Percentiles rank a stretch among this genome's conserved stretches.
phyloP scores from a whole-genome alignment of 1,140 invertebrate species.

The Drosophila biarmipes region DNA sequence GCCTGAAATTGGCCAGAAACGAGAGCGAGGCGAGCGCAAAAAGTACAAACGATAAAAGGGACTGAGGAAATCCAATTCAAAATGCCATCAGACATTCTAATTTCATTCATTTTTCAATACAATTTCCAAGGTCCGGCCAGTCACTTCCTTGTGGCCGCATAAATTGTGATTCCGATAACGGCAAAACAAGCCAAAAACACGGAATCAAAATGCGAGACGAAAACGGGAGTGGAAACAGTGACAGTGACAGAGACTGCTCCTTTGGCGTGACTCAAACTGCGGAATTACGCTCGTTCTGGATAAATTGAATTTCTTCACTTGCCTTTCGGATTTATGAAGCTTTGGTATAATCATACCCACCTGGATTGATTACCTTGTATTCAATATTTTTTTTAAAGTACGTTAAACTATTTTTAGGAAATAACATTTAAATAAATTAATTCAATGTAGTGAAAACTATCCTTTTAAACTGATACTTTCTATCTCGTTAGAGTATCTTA shows the following conservation, averaged over 20 bases:
- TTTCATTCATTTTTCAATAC: constrained; percentile 83
- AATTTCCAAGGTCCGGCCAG: constrained; percentile 55
- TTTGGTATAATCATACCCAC: neutral
- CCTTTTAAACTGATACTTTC: too few species aligned
- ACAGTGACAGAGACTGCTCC: neutral
- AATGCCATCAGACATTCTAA: constrained; percentile 82
- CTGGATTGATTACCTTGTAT: too few species aligned
- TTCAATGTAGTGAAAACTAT: too few species aligned
- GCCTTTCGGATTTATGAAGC: neutral
- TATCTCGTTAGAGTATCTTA: neutral
- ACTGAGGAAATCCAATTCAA: constrained; percentile 73
- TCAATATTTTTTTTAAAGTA: too few species aligned
- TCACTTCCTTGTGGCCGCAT: constrained; percentile 56
- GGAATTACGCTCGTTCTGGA: neutral
- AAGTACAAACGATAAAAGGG: constrained; percentile 32
- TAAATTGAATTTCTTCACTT: constrained; percentile 18
- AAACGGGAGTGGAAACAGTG: neutral
- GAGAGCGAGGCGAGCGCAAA: constrained; percentile 8
- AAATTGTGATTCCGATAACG: constrained; percentile 69
- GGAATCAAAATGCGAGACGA: constrained; percentile 4
- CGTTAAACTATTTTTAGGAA: too few species aligned
- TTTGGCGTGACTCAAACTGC: neutral
- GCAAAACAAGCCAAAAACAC: constrained; percentile 41
- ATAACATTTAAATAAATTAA: too few species aligned
- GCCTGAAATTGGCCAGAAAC: constrained; percentile 73